These are phyloP conservation scores for Rhinoptilus africanus DNA, from an alignment of 2,113 vertebrate species.

Conservation along the genomic window DNA sequence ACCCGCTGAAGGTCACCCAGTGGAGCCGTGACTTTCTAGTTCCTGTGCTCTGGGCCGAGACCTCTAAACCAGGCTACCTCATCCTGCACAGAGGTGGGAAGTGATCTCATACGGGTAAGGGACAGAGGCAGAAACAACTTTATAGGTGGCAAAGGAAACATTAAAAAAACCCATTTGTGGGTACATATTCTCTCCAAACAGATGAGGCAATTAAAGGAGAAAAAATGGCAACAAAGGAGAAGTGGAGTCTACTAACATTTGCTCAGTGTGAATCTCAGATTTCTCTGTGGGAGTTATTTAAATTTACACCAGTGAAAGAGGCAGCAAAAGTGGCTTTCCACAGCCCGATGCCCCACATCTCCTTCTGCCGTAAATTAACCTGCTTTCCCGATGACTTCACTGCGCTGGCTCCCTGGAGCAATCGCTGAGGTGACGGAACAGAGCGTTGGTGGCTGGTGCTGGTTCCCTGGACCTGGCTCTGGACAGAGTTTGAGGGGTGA, in stretches of 20 bases:
- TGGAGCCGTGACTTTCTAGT: background rate
- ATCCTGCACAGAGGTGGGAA: background rate
- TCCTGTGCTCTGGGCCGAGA: background rate
- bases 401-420: background rate
- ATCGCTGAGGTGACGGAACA: background rate
- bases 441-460: background rate
- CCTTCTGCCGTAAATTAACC: slow-evolving; percentile 39
- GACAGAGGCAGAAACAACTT: slow-evolving; percentile 25
- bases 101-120: slow-evolving; percentile 8
- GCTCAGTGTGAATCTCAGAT: slow-evolving; percentile 31
- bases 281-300: slow-evolving; percentile 60
- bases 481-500: background rate
- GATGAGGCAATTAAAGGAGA: slow-evolving; percentile 47
- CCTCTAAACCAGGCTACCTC: slow-evolving; percentile 22
- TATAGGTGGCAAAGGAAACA: slow-evolving; percentile 34
- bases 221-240: slow-evolving; percentile 29
- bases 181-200: slow-evolving; percentile 27
- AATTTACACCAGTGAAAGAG: slow-evolving; percentile 31
- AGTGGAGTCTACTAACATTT: slow-evolving; percentile 37
- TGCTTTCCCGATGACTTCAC: slow-evolving; percentile 37
- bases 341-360: slow-evolving; percentile 18
- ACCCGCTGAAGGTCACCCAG: background rate
- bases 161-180: slow-evolving; percentile 27
- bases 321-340: slow-evolving; percentile 25
- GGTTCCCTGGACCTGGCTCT: background rate